These are phyloP conservation scores for Drosophila suboccidentalis DNA, from an alignment of 2,888 invertebrate species.

Conservation along the genomic window DNA sequence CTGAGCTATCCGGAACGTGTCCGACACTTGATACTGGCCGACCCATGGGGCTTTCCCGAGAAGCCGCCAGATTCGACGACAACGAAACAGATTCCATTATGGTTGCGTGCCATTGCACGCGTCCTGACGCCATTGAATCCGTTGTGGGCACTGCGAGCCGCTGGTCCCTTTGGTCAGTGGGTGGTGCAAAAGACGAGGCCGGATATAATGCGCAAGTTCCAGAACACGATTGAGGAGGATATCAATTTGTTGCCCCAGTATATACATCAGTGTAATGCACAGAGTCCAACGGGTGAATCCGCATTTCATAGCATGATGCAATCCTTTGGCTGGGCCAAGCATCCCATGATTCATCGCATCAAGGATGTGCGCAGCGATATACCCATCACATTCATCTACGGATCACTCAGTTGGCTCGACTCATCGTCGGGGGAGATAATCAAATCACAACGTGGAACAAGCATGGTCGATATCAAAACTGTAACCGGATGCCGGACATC, in stretches of 20 bases:
- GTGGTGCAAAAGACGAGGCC: slow-evolving; percentile 94
- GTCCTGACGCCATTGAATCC: slow-evolving; percentile 95
- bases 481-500: slow-evolving; percentile 97
- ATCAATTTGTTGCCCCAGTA: slow-evolving; percentile 92
- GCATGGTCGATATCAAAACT: slow-evolving; percentile 92
- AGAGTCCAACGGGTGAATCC: slow-evolving; percentile 90
- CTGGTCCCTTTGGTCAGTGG: slow-evolving; percentile 91
- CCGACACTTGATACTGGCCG: slow-evolving; percentile 96
- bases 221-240: slow-evolving; percentile 88
- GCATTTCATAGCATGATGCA: slow-evolving; percentile 94
- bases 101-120: slow-evolving; percentile 92
- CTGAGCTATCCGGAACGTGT: slow-evolving; percentile 94
- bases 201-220: slow-evolving; percentile 94
- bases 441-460: slow-evolving; percentile 88
- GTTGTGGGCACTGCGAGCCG: slow-evolving; percentile 94
- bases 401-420: slow-evolving; percentile 98
- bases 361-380: slow-evolving; percentile 89
- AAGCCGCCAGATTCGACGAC: slow-evolving; percentile 87
- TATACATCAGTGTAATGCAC: slow-evolving; percentile 98
- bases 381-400: slow-evolving; percentile 96
- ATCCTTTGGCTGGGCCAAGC: slow-evolving; percentile 97
- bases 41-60: slow-evolving; percentile 94
- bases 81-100: slow-evolving; percentile 92
- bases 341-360: slow-evolving; percentile 95
- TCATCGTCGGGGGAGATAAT: slow-evolving; percentile 93